Base-by-base conservation (phyloP, 2,888 invertebrate genomes). In the Cosmia trapezina region DNA sequence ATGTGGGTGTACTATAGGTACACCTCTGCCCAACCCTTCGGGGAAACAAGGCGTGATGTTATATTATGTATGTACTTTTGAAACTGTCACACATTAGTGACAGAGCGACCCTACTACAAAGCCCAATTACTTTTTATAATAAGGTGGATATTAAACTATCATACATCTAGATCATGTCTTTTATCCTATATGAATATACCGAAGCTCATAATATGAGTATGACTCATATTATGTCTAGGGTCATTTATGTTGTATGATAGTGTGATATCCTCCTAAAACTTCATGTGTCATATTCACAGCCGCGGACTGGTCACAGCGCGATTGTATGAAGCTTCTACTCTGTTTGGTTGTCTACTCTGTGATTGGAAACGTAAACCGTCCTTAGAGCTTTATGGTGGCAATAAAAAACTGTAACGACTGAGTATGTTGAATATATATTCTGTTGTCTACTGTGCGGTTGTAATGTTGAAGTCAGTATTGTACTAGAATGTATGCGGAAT, bases 401-500 rank as follows among this genome's bases (percentile, higher is more conserved):
- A 81, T 89, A 84, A 89, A 89, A 87, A 86, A 66, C 72, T 65
- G 76, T 82, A 82, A 87, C 84, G 86, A 80, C 79, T 71, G 68
- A 71, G 81, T 83, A 74, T 82, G 78, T 83, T 78, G 80, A 84
- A 87, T 84, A 63, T 79, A 76, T 37, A 37, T 76, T 73, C 45
- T 75, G 59, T 70, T 69, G 60, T 84, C 73, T 82, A 64, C 76
- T 73, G 28, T 63, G 70, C 47, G 43, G 63, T 64, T 49, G 68
- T 60, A 59, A 67, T 41, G 47, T 64, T 71, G 47, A 72, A 67
- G 51, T 60, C 59, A 43, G 73, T 73, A 53, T 79, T 77, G 75
- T 56, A 49, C 28, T 60, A 76, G 62, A 70, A 37, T 53, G 45
- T 73, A 59, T 56, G 70, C 33, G 41, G 72, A 72, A 63, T 62